These are phyloP conservation scores for Tragelaphus imberbis DNA, from an alignment of 2,113 vertebrate species.

Conservation along the genomic window DNA sequence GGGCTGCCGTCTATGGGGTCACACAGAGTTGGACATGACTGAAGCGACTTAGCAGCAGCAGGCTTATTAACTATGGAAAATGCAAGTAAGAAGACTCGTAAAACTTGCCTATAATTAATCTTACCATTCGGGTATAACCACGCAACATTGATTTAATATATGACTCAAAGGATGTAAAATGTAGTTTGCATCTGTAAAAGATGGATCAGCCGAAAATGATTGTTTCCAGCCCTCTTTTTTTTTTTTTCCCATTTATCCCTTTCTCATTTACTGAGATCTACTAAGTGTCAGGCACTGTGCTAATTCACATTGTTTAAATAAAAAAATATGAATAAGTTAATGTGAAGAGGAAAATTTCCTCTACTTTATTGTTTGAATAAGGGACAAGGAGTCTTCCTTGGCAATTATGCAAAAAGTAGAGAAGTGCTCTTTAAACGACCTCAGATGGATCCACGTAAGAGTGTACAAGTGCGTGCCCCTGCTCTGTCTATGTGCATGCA, in stretches of 20 bases:
- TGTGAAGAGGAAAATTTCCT: not conserved
- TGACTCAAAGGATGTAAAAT: not conserved
- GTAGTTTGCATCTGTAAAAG: not conserved
- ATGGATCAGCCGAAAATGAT: not conserved
- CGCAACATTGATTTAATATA: not conserved
- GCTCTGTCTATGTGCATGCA: not conserved
- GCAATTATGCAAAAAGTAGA: not conserved
- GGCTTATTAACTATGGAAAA: not conserved
- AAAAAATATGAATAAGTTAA: not conserved
- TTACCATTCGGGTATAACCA: not conserved
- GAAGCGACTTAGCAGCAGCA: too few relatives aligned
- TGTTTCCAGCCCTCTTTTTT: not conserved
- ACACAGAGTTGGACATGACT: too few relatives aligned
- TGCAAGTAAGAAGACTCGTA: not conserved
- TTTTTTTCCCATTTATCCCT: not conserved
- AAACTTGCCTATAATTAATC: not conserved
- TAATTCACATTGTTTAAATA: not conserved
- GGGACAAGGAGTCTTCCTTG: not conserved
- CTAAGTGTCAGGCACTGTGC: not conserved
- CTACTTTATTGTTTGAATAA: slow-evolving; percentile 19
- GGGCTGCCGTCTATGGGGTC: too few relatives aligned
- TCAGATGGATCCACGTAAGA: not conserved
- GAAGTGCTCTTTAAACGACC: not conserved
- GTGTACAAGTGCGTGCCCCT: not conserved
- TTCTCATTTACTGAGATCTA: not conserved